Base-by-base conservation (phyloP, 2,113 vertebrate genomes). In the Sinocyclocheilus maitianheensis region DNA sequence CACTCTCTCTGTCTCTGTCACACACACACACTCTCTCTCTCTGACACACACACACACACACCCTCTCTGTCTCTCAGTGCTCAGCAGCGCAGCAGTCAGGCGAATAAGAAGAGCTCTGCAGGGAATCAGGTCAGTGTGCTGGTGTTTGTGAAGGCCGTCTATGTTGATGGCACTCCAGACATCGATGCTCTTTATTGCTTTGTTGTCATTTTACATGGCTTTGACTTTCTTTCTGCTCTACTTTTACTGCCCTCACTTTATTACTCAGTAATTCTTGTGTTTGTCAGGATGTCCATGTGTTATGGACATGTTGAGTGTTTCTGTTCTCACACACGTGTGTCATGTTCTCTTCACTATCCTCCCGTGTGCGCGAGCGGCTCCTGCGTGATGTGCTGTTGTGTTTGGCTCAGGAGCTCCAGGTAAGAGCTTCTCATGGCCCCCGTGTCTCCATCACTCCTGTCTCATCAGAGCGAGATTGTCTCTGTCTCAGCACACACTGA, bases 81-180 rank as follows among this genome's bases (percentile, higher is more conserved):
- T 72, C 97, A 99, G 91, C 97, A 98, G 92, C 94, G 97, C 90
- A 97, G 96, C 94, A 97, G 95, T 94, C 97, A 97, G 93, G 94
- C 96, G 88, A 96, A 95, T 92, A 97, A 97, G 95, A 97, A 98
- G 94, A 96, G 93, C 92, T 94, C 96, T 86, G 95, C 97, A 85
- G 96, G 95, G 93, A 98, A 97, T 91, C 97, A 98, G 97, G 97
- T 98, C 95, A 92, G 92, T 80, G 72, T 34, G 37, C 69, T 82
- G 88, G 75, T 63, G 37, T 71, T 14, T 74, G 75, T 74, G 18
- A 37, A 16, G 55, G 69, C 65, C 13, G 4, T 77, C 34, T 43
- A 2, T 71, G 69, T 51, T 20, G 58, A 40, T 80, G 55, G n/a
- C 20, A 55, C n/a, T n/a, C 51, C 48, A 69, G 24, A 71, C 14